Conservation (phyloP, 2,113 vertebrate species). For the Esox niger region DNA sequence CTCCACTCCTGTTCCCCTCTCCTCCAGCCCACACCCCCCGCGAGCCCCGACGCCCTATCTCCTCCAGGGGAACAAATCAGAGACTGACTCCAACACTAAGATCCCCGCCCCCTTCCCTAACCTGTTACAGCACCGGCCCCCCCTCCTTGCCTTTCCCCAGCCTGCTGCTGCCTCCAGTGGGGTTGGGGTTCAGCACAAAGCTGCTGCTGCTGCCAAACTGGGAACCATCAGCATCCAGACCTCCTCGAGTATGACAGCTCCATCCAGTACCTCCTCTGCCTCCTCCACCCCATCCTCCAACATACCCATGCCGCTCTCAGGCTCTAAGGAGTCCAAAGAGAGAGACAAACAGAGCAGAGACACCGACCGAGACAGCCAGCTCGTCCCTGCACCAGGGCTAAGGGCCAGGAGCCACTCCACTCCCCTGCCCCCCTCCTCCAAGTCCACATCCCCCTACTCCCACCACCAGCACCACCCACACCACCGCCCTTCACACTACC, state of each 20-base stretch:
- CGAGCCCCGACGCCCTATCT: slow-evolving; percentile 76
- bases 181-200: slow-evolving; percentile 68
- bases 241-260: slow-evolving; percentile 73
- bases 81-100: slow-evolving; percentile 73
- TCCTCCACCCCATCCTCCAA: slow-evolving; percentile 63
- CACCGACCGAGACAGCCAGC: slow-evolving; percentile 56
- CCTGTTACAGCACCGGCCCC: slow-evolving; percentile 86
- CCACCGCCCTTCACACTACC: slow-evolving; percentile 78
- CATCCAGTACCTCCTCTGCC: slow-evolving; percentile 72
- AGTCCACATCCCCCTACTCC: slow-evolving; percentile 79
- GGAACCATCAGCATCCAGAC: slow-evolving; percentile 58
- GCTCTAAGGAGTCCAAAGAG: slow-evolving; percentile 68
- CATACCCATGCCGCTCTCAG: slow-evolving; percentile 60
- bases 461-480: slow-evolving; percentile 80
- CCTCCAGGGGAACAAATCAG: slow-evolving; percentile 68
- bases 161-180: slow-evolving; percentile 76
- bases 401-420: slow-evolving; percentile 90
- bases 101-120: slow-evolving; percentile 91
- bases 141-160: slow-evolving; percentile 85
- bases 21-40: slow-evolving; percentile 73
- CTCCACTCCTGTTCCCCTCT: slow-evolving; percentile 71
- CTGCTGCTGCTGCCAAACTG: slow-evolving; percentile 55
- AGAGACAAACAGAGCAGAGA: slow-evolving; percentile 70
- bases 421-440: slow-evolving; percentile 86
- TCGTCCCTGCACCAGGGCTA: slow-evolving; percentile 74